Base-by-base conservation (phyloP, 1,140 invertebrate species). In the Grapholita molesta region DNA sequence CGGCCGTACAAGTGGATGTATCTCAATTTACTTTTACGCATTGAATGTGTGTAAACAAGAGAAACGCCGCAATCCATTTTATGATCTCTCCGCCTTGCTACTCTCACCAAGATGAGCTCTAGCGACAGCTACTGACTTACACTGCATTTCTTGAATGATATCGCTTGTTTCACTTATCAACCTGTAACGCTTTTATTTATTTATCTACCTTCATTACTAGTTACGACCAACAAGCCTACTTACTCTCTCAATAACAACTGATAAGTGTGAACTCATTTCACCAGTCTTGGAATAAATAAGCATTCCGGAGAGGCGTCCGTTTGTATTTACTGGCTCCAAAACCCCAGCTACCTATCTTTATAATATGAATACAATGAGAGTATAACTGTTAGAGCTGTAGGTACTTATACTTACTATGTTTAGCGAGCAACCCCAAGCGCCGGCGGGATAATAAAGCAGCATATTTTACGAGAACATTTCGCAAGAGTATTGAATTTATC, bases 401-500 rank as follows among this genome's bases (percentile, higher is more conserved):
- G 55, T 18, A 61, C 55, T 9, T 35, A 12, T 38, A 38, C 48
- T 61, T 28, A 61, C 25, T 61, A 61, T 25, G 55, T 61, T 61
- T 30, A 61, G 25, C 55, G 55, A 61, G 55, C 55, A 61, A 61
- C 28, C 55, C 55, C 55, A 61, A 61, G 55, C 55, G n/a, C 55
- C n/a, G 55, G 55, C 55, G 55, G n/a, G 55, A n/a, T 61, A 30
- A 28, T 61, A 61, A 61, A 61, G 18, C 74, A 86, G 87, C 86
- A 88, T 84, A 82, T 88, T 86, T 77, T 80, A 81, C 83, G 84
- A 86, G 86, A 85, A 86, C 87, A 85, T 90, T 88, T 89, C 86
- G 86, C 84, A 90, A 89, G 77, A 84, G 84, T 82, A 84, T 89
- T 88, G 84, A 84, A 87, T 90, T 87, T 88, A 83, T 82, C 78